phyloP scores from a whole-genome alignment of 2,113 vertebrate species.

The Salminus brasiliensis region DNA sequence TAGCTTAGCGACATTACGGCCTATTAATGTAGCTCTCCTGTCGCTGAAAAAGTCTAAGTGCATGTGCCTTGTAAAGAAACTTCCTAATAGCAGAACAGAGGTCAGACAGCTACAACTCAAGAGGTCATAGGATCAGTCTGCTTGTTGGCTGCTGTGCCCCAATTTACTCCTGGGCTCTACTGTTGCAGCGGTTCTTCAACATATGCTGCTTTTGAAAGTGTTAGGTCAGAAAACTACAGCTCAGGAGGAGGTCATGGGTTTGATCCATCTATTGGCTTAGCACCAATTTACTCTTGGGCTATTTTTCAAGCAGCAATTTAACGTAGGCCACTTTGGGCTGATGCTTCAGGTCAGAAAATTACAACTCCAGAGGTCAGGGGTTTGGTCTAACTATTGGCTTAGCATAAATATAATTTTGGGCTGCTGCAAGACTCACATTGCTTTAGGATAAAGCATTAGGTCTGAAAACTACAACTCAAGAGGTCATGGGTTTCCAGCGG shows the following conservation, averaged over 20 bases:
- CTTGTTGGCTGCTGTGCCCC: background rate
- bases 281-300: background rate
- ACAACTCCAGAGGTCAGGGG: background rate
- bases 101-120: background rate
- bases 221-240: background rate
- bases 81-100: background rate
- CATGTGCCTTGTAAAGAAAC: background rate
- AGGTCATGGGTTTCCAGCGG: background rate
- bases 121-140: background rate
- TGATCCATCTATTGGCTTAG: background rate
- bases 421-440: background rate
- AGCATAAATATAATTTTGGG: background rate
- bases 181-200: background rate
- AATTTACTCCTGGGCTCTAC: background rate
- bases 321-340: too few species aligned
- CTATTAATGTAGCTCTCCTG: conserved; percentile 1
- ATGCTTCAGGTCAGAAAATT: background rate
- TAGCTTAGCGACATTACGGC: background rate
- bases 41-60: background rate
- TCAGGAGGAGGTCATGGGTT: background rate
- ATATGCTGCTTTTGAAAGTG: background rate
- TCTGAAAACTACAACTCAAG: background rate
- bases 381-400: background rate
- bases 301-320: background rate
- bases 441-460: background rate